These are phyloP conservation scores for Chrysemys picta DNA, from an alignment of 2,113 vertebrate species.

Conservation along the genomic window DNA sequence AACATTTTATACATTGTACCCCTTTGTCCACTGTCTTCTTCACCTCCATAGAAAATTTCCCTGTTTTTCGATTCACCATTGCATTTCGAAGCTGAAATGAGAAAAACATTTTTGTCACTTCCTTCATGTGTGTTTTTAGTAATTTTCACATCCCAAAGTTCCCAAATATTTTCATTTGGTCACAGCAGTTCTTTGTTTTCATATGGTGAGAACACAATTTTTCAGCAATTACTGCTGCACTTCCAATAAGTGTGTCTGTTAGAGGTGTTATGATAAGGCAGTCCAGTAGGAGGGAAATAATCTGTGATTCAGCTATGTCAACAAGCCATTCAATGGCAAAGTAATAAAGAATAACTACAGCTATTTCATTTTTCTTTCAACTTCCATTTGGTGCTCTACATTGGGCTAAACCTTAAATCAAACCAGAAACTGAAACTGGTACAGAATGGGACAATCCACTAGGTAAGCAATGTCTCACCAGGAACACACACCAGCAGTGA, in stretches of 20 bases:
- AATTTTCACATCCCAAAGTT: neutral
- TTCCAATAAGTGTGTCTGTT: neutral
- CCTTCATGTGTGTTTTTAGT: neutral
- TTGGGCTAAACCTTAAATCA: neutral
- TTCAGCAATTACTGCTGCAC: neutral
- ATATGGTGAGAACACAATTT: neutral
- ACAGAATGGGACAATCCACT: neutral
- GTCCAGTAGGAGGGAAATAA: neutral
- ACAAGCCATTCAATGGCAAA: neutral
- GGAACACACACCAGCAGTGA: neutral
- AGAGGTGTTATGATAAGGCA: neutral
- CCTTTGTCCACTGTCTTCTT: conserved; percentile 99
- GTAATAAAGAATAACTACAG: neutral
- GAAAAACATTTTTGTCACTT: neutral
- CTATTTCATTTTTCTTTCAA: neutral
- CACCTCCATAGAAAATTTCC: conserved; percentile 97
- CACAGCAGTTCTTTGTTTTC: neutral
- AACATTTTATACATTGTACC: conserved; percentile 82
- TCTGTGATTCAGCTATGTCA: neutral
- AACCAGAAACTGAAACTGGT: neutral
- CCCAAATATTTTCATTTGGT: neutral
- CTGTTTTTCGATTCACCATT: conserved; percentile 98
- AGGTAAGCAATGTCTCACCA: neutral
- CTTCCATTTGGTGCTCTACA: neutral
- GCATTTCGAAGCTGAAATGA: conserved; percentile 91